Conservation (phyloP, 1,140 invertebrate genomes). For the Saccostrea cuccullata region DNA sequence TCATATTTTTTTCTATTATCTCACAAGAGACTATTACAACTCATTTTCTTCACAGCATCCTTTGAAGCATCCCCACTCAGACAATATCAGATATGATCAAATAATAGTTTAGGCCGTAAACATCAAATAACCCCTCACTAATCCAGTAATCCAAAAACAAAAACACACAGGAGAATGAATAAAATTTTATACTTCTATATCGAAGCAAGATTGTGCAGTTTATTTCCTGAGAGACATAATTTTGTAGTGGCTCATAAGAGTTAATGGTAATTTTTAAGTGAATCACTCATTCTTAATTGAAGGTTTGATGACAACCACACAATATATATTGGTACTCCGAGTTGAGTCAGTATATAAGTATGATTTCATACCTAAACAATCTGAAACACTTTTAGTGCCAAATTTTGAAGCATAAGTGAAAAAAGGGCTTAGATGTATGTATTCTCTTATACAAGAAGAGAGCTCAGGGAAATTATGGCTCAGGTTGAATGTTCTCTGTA, state of each 20-base stretch:
- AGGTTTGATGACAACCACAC: background rate
- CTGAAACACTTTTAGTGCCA: background rate
- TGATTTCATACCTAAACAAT: background rate
- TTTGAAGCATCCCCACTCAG: too few species aligned
- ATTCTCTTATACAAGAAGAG: background rate
- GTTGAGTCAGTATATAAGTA: slow-evolving; percentile 1
- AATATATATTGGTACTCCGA: background rate
- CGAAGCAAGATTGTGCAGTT: background rate
- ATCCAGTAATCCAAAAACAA: too few species aligned
- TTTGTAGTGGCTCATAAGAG: background rate
- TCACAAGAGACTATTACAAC: too few species aligned
- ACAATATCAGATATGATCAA: too few species aligned
- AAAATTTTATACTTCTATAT: too few species aligned
- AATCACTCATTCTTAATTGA: background rate
- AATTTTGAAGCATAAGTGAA: too few species aligned
- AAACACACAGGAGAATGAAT: too few species aligned
- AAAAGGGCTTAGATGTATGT: background rate
- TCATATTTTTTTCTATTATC: too few species aligned
- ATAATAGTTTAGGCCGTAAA: too few species aligned
- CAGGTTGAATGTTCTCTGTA: background rate
- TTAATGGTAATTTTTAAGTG: background rate
- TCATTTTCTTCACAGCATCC: too few species aligned
- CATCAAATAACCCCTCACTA: too few species aligned
- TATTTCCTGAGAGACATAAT: background rate
- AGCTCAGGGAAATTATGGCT: background rate